Conservation (phyloP, 35 echinoderm and acorn worm species). For the Heliocidaris erythrogramma region DNA sequence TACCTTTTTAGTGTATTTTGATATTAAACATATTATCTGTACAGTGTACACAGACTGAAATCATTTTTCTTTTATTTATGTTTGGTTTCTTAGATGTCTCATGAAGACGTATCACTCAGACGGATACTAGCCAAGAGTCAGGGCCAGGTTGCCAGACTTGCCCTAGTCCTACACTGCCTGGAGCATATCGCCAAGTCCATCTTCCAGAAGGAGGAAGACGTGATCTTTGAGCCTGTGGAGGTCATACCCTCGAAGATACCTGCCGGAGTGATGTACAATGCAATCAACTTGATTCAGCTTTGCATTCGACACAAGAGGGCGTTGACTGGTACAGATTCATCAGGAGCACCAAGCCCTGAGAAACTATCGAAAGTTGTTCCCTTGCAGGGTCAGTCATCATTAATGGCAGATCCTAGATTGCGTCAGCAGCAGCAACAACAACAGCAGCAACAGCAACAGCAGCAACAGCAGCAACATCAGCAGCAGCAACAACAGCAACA, state of each 20-base stretch:
- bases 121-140: constrained; percentile 38
- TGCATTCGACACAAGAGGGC: constrained; percentile 38
- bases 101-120: neutral
- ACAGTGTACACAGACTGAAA: neutral
- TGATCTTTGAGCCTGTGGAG: neutral
- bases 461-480: neutral
- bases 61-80: neutral
- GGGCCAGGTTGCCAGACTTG: constrained; percentile 48
- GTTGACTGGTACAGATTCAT: neutral
- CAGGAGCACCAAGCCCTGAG: neutral
- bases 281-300: constrained; percentile 34
- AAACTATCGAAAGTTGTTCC: neutral
- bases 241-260: neutral
- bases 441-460: neutral
- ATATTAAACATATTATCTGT: neutral
- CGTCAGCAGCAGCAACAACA: neutral
- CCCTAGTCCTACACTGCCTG: constrained; percentile 30
- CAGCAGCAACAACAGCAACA: neutral
- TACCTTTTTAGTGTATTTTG: too few species aligned
- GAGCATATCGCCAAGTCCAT: neutral
- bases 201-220: neutral
- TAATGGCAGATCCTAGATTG: neutral
- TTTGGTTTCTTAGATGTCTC: neutral
- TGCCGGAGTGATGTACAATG: constrained; percentile 25
- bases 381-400: neutral